These are phyloP conservation scores for Gopherus evgoodei DNA, from an alignment of 2,113 vertebrate species.

Conservation along the genomic window DNA sequence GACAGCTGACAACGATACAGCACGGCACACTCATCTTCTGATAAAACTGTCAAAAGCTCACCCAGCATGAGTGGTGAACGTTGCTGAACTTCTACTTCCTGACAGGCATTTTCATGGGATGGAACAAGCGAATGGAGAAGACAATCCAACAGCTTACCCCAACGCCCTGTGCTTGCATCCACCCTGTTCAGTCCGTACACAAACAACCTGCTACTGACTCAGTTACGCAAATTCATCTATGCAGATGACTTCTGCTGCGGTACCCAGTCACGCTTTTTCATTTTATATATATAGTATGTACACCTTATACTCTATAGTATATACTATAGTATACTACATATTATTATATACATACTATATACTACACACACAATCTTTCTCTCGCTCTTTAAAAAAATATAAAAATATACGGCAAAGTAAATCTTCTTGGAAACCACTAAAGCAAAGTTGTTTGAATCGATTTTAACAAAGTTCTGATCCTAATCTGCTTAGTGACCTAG, in stretches of 20 bases:
- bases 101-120: background rate
- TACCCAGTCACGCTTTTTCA: background rate
- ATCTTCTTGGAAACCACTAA: conserved; percentile 13
- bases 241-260: background rate
- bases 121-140: background rate
- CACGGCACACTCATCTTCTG: too few relatives aligned
- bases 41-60: background rate
- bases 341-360: background rate
- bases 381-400: too few relatives aligned
- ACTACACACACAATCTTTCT: too few relatives aligned
- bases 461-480: conserved; percentile 3
- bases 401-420: background rate
- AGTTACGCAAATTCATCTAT: background rate
- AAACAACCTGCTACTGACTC: background rate
- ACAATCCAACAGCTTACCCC: background rate
- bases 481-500: background rate
- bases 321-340: too few relatives aligned
- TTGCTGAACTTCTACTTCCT: background rate
- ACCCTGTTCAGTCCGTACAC: background rate
- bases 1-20: background rate
- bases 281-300: background rate
- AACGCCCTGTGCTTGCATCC: background rate
- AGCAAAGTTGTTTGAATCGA: background rate
- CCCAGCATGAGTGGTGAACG: background rate
- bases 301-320: too few relatives aligned